phyloP scores from a whole-genome alignment of 92 coral and sea anemone species.

The Phenganax subtilis region DNA sequence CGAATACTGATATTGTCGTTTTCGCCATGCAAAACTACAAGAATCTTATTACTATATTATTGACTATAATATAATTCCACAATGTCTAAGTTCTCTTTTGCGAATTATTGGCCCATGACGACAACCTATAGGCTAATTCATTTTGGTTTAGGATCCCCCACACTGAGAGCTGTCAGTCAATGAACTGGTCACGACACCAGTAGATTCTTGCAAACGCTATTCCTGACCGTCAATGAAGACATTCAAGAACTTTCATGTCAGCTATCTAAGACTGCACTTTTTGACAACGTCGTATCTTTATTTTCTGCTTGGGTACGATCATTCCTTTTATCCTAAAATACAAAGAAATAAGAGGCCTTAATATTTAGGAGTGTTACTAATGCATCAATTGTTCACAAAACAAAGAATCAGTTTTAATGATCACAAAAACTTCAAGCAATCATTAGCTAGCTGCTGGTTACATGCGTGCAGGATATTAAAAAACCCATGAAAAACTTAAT shows the following conservation, averaged over 20 bases:
- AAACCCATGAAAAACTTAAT: too few species aligned
- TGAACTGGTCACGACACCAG: constrained; percentile 8
- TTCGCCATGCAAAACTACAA: too few species aligned
- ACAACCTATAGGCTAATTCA: background rate
- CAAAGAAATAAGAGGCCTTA: constrained; percentile 3
- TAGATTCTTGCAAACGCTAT: background rate
- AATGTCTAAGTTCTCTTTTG: background rate
- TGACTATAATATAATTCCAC: too few species aligned
- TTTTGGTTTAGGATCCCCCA: background rate
- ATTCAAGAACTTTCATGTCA: background rate
- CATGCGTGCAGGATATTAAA: too few species aligned
- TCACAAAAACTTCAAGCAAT: constrained; percentile 11
- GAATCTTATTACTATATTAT: too few species aligned
- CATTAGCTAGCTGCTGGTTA: background rate
- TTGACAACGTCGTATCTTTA: constrained; percentile 34
- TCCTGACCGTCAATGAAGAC: background rate
- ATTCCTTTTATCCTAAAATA: constrained; percentile 25
- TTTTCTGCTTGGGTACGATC: constrained; percentile 14
- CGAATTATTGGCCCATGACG: background rate
- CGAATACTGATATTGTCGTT: too few species aligned
- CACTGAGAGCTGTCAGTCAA: constrained; percentile 7
- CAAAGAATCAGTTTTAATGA: constrained; percentile 11
- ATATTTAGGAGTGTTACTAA: constrained; percentile 11
- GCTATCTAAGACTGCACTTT: background rate
- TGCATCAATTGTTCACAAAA: constrained; percentile 10